Evolutionary conservation across 30 jellyfish, hydroid and myxozoan species (phyloP).

Genomic region (Hydractinia echinata): DNA sequence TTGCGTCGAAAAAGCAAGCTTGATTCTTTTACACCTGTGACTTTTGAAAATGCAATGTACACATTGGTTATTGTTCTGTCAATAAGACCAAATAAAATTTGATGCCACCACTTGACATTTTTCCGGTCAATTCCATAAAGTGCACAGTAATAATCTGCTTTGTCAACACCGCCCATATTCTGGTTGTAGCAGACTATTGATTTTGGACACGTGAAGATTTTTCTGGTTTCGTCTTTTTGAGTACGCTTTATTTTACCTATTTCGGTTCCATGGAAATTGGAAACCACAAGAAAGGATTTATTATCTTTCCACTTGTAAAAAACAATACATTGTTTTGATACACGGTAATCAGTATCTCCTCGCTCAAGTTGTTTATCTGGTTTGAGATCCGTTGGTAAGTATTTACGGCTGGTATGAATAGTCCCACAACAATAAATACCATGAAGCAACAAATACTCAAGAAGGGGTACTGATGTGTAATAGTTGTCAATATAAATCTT

Average conservation of each 20-base stretch:
- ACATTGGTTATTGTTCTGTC: slow-evolving; percentile 70
- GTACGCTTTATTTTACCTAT: slow-evolving; percentile 33
- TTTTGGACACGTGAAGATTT: slow-evolving; percentile 24
- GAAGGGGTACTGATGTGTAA: slow-evolving; percentile 51
- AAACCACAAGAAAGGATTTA: slow-evolving; percentile 42
- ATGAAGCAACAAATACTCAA: slow-evolving; percentile 33
- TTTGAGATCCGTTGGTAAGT: slow-evolving; percentile 34
- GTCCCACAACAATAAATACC: slow-evolving; percentile 51
- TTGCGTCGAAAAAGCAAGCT: slow-evolving; percentile 53
- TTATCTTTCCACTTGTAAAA: slow-evolving; percentile 44
- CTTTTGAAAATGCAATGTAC: slow-evolving; percentile 49
- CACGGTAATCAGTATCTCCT: slow-evolving; percentile 39
- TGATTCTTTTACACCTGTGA: slow-evolving; percentile 22
- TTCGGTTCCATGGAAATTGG: slow-evolving; percentile 58
- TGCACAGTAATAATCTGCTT: slow-evolving; percentile 73
- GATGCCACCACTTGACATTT: slow-evolving; percentile 71
- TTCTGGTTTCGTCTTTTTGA: slow-evolving; percentile 33
- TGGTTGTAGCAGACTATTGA: slow-evolving; percentile 50
- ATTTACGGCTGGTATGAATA: slow-evolving; percentile 40
- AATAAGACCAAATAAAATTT: slow-evolving; percentile 50
- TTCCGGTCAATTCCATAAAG: slow-evolving; percentile 56
- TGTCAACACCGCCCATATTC: slow-evolving; percentile 70
- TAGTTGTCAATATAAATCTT: slow-evolving; percentile 57
- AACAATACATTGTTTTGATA: slow-evolving; percentile 33
- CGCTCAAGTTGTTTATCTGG: slow-evolving; percentile 43